A percentile compares a stretch with the other conserved stretches of the same genome.
Conservation (phyloP, 2,888 invertebrate species). For the Tipula helvola region DNA sequence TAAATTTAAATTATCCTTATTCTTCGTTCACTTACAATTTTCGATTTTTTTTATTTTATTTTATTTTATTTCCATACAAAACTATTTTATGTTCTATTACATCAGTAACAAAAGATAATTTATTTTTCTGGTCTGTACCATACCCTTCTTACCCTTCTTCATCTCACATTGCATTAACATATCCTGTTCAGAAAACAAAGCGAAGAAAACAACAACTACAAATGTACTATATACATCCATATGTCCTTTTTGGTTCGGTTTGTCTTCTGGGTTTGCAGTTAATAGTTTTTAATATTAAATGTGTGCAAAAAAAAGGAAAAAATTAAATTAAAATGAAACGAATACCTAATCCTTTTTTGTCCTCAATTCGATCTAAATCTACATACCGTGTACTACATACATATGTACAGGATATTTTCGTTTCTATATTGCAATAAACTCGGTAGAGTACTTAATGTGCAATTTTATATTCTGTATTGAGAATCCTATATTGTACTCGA, state of each 20-base stretch:
- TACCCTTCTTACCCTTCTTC: neutral
- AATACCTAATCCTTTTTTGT: neutral
- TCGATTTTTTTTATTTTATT: neutral
- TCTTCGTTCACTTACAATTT: neutral
- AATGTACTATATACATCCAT: neutral
- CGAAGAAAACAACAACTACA: neutral
- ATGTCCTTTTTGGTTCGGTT: neutral
- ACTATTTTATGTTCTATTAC: neutral
- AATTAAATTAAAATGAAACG: neutral
- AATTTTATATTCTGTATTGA: neutral
- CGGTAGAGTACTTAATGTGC: neutral
- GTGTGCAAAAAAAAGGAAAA: neutral
- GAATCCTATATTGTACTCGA: neutral
- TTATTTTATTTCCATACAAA: neutral
- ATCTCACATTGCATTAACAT: neutral
- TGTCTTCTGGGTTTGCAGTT: neutral
- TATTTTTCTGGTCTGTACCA: neutral
- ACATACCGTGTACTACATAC: neutral
- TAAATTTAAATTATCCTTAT: neutral
- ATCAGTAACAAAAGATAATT: neutral
- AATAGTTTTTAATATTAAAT: neutral
- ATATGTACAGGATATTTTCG: neutral
- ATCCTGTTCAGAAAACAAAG: neutral
- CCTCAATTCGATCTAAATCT: neutral
- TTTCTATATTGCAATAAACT: neutral